A percentile compares a stretch with the other conserved stretches of the same genome.
phyloP scores from a whole-genome alignment of 2,888 invertebrate genomes.

The Aphidoletes aphidimyza region DNA sequence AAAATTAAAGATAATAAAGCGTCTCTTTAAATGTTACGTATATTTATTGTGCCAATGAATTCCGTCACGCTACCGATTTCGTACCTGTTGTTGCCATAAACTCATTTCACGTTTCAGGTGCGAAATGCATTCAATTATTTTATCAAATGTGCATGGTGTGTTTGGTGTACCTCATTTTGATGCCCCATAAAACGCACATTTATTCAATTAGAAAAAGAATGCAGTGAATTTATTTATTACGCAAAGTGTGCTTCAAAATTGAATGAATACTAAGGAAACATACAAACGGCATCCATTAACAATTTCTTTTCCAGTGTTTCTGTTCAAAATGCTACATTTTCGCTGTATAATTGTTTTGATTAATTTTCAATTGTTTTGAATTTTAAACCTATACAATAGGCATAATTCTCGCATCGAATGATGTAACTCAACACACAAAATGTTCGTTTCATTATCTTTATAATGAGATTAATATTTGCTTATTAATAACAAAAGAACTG shows the following conservation, averaged over 20 bases:
- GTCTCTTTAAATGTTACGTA: no score
- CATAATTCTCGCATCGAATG: no score
- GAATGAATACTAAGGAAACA: background rate
- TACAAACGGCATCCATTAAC: background rate
- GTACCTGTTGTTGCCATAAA: no score
- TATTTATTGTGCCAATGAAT: no score
- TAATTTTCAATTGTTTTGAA: background rate
- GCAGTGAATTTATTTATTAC: no score
- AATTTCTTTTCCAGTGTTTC: background rate
- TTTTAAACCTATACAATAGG: background rate
- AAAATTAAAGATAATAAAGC: no score
- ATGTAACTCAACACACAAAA: no score
- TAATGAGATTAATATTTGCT: background rate
- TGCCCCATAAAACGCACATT: background rate
- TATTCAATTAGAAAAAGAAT: slow-evolving; percentile 33
- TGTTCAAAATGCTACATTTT: no score
- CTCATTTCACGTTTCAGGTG: no score
- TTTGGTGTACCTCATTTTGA: no score
- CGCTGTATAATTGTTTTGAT: background rate
- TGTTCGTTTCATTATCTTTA: background rate
- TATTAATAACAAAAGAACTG: background rate
- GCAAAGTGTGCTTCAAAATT: background rate
- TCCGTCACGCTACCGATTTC: no score
- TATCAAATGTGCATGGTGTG: background rate
- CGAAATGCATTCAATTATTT: no score